phyloP scores from a whole-genome alignment of 2,888 invertebrate species.

The Malthinus flaveolus region DNA sequence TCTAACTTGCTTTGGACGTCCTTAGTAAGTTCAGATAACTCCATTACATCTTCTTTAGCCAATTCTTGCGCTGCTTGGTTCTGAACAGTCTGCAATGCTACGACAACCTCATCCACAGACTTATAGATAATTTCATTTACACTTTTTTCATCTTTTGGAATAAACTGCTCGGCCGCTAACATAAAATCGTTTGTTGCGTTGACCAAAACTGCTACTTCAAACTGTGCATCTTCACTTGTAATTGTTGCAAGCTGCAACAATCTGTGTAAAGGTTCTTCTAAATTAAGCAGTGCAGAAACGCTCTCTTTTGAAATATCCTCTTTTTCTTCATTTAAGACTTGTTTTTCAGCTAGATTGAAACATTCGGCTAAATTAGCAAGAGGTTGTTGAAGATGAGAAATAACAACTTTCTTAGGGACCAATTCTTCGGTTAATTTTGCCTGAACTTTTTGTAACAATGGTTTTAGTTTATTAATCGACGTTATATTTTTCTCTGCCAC shows the following conservation, averaged over 20 bases:
- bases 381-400: neutral
- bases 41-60: constrained; percentile 8
- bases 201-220: no score
- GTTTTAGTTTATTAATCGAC: neutral
- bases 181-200: no score
- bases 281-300: constrained; percentile 1
- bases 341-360: constrained; percentile 2
- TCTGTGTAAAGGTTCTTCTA: constrained; percentile 21
- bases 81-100: no score
- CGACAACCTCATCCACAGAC: no score
- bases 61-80: no score
- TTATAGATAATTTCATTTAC: no score
- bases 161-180: no score
- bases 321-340: constrained; percentile 4
- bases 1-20: constrained; percentile 7
- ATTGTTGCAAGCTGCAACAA: neutral
- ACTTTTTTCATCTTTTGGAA: no score
- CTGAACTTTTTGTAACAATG: neutral
- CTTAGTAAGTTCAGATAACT: constrained; percentile 10
- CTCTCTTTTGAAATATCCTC: constrained; percentile 13
- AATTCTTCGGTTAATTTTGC: neutral
- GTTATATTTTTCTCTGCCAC: neutral
- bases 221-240: no score
- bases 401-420: neutral
- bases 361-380: neutral